A percentile compares a stretch with the other conserved stretches of the same genome.
Evolutionary conservation across 2,888 invertebrate genomes (phyloP).

Genomic region (Thumatha senex): DNA sequence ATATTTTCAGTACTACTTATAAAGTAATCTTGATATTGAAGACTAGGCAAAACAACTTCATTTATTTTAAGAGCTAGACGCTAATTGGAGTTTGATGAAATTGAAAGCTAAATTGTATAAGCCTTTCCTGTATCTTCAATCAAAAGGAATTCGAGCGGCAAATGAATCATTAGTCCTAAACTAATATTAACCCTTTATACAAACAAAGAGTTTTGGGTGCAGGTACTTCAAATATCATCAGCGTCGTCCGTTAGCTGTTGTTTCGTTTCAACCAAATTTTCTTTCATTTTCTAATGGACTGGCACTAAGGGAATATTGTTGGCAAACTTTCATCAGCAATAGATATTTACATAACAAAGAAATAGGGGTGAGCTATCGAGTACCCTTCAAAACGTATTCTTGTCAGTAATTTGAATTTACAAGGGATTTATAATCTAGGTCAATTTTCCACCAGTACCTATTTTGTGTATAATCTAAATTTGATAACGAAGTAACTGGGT

Average conservation of each 20-base stretch:
- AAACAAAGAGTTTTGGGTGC: slow-evolving; percentile 58
- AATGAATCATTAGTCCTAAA: slow-evolving; percentile 76
- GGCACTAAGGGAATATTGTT: slow-evolving; percentile 65
- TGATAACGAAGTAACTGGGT: background rate
- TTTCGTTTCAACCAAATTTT: slow-evolving; percentile 63
- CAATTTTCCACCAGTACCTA: slow-evolving; percentile 58
- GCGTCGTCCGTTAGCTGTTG: slow-evolving; percentile 46
- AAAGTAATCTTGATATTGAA: background rate
- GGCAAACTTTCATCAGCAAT: slow-evolving; percentile 66
- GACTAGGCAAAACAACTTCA: background rate
- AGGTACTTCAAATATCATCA: slow-evolving; percentile 54
- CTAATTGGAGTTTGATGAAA: slow-evolving; percentile 25
- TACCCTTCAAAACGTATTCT: slow-evolving; percentile 68
- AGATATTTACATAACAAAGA: slow-evolving; percentile 77
- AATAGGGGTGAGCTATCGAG: slow-evolving; percentile 64
- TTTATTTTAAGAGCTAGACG: slow-evolving; percentile 4
- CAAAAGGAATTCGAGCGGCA: slow-evolving; percentile 52
- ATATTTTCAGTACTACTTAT: background rate
- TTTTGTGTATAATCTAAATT: slow-evolving; percentile 51
- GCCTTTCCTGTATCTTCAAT: slow-evolving; percentile 25
- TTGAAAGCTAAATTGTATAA: slow-evolving; percentile 41
- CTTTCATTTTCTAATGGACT: slow-evolving; percentile 79
- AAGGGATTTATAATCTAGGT: slow-evolving; percentile 60
- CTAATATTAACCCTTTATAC: slow-evolving; percentile 67
- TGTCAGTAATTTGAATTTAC: slow-evolving; percentile 66